Evolutionary conservation across 2,797 vertebrate genomes (phyloP).

Genomic region (Mus minutoides): DNA sequence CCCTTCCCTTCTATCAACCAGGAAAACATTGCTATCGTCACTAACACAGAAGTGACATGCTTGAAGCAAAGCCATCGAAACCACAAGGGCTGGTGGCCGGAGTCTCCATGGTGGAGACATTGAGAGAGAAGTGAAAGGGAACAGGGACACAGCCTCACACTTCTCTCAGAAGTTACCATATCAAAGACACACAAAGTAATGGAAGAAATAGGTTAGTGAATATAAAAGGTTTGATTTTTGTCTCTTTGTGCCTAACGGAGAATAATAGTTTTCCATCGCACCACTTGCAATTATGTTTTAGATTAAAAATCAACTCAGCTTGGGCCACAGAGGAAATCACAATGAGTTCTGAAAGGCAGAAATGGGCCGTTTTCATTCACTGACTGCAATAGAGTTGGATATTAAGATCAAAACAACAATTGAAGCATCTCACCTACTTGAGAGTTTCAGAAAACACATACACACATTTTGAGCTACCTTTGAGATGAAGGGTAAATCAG

Average conservation of each 20-base stretch:
- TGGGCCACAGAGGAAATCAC: conserved; percentile 4
- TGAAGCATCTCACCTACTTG: neutral
- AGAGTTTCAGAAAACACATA: conserved; percentile 25
- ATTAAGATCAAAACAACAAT: conserved; percentile 28
- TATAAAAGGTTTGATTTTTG: conserved; percentile 21
- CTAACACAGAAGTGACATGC: neutral
- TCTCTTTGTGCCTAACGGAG: conserved; percentile 1
- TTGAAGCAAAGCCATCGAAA: neutral
- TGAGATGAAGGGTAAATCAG: conserved; percentile 58
- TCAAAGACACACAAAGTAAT: neutral
- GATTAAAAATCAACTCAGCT: conserved; percentile 53
- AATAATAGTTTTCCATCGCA: conserved; percentile 12
- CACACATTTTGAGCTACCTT: neutral
- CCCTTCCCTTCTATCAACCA: neutral
- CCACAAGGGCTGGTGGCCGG: neutral
- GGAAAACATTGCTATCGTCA: neutral
- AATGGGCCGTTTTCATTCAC: conserved; percentile 3
- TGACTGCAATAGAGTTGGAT: conserved; percentile 22
- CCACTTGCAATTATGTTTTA: conserved; percentile 50
- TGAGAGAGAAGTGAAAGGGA: neutral
- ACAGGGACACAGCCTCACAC: neutral
- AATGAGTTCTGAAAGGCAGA: conserved; percentile 47
- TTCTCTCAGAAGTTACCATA: neutral
- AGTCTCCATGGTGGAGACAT: neutral
- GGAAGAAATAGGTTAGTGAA: conserved; percentile 8